These are phyloP conservation scores for Xenops minutus DNA, from an alignment of 2,797 vertebrate genomes.

Conservation along the genomic window DNA sequence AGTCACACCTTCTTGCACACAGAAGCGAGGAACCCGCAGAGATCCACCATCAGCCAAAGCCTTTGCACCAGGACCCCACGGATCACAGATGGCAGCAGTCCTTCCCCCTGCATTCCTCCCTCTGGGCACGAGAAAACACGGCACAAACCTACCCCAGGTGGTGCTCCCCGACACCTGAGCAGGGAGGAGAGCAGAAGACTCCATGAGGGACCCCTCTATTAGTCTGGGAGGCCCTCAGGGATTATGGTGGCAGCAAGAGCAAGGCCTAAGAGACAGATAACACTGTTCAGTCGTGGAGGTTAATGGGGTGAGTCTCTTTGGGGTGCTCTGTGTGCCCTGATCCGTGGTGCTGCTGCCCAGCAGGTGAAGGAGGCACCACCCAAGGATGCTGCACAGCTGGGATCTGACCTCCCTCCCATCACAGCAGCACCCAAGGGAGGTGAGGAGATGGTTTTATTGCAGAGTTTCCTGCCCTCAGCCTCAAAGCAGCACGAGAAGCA, in stretches of 20 bases:
- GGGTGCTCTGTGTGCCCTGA: background rate
- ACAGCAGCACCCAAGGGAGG: background rate
- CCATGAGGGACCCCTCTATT: conserved; percentile 63
- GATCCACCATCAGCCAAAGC: conserved; percentile 8
- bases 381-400: background rate
- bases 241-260: background rate
- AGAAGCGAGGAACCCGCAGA: background rate
- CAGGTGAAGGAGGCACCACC: background rate
- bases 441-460: background rate
- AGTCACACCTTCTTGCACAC: background rate
- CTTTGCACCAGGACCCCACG: background rate
- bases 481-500: background rate
- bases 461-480: background rate
- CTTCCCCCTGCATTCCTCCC: background rate
- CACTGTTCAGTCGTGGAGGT: background rate
- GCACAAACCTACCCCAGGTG: conserved; percentile 52
- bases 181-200: conserved; percentile 66
- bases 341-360: background rate
- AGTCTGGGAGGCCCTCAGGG: conserved; percentile 11
- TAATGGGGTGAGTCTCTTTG: background rate
- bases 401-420: rapidly evolving
- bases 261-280: conserved; percentile 61
- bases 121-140: background rate
- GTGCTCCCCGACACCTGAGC: conserved; percentile 39
- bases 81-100: background rate